Conservation (phyloP, 30 jellyfish, hydroid and myxozoan genomes). For the Catostylus mosaicus region DNA sequence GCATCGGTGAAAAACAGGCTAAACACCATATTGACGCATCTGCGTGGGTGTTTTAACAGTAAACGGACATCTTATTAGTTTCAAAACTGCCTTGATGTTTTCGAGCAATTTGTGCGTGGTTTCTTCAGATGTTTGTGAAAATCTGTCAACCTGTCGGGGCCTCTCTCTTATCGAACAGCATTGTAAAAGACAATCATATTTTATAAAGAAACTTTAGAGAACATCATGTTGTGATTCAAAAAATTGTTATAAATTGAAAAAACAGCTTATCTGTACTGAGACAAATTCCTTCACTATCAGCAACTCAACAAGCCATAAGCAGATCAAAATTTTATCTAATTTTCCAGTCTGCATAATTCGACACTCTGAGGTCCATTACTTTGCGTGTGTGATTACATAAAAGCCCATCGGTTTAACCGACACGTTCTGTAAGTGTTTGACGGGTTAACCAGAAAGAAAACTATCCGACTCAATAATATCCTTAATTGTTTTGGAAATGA, state of each 20-base stretch:
- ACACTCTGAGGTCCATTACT: neutral
- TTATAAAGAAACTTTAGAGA: neutral
- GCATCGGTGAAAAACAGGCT: no score
- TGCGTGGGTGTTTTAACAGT: neutral
- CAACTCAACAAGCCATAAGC: neutral
- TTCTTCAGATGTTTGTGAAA: neutral
- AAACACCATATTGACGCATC: no score
- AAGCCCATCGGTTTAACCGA: neutral
- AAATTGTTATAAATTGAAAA: neutral
- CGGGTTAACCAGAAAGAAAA: neutral
- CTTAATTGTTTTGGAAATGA: no score
- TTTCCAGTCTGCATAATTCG: neutral
- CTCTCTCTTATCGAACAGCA: neutral
- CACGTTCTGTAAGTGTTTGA: neutral
- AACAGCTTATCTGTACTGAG: neutral
- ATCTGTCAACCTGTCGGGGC: constrained; percentile 6
- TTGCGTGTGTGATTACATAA: neutral
- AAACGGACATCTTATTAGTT: neutral
- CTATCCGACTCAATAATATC: neutral
- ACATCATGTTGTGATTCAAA: neutral
- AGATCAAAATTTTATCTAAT: neutral
- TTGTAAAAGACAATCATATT: neutral
- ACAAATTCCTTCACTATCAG: neutral
- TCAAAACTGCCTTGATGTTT: neutral
- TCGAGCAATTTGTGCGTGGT: neutral